Conservation (phyloP, 2,888 invertebrate species). For the Habrosyne pyritoides region DNA sequence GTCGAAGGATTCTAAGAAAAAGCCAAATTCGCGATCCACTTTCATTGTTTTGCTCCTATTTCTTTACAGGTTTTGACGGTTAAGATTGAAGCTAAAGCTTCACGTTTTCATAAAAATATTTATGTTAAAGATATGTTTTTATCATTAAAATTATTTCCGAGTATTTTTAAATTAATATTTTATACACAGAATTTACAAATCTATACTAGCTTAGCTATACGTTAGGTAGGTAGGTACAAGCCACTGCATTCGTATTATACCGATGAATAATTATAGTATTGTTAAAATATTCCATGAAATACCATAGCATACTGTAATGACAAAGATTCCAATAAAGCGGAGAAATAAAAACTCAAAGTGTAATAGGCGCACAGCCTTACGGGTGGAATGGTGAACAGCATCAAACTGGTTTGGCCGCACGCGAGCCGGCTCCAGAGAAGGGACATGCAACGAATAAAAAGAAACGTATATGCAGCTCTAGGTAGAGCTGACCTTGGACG, state of each 20-base stretch:
- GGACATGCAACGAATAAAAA: constrained; percentile 81
- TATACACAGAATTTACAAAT: too few relatives aligned
- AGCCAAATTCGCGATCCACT: constrained; percentile 69
- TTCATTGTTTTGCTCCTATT: constrained; percentile 70
- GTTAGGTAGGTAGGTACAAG: too few relatives aligned
- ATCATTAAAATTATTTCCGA: too few relatives aligned
- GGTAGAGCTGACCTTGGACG: constrained; percentile 81
- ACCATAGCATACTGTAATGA: constrained; percentile 46
- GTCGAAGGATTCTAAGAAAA: constrained; percentile 77
- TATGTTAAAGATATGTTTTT: too few relatives aligned
- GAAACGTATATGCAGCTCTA: constrained; percentile 82
- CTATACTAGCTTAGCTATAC: neutral
- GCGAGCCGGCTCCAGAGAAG: constrained; percentile 73
- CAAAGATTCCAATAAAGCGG: constrained; percentile 48
- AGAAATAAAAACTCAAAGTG: constrained; percentile 61
- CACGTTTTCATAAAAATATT: too few relatives aligned
- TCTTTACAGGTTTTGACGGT: constrained; percentile 59
- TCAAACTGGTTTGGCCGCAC: constrained; percentile 79
- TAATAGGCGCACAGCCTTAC: constrained; percentile 69
- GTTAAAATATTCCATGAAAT: constrained; percentile 36
- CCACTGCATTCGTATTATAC: neutral
- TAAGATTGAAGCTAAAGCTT: constrained; percentile 40
- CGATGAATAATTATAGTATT: constrained; percentile 21
- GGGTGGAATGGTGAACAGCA: constrained; percentile 66
- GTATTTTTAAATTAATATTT: too few relatives aligned